phyloP scores from a whole-genome alignment of 2,797 vertebrate species.

The Gambusia yucatana region DNA sequence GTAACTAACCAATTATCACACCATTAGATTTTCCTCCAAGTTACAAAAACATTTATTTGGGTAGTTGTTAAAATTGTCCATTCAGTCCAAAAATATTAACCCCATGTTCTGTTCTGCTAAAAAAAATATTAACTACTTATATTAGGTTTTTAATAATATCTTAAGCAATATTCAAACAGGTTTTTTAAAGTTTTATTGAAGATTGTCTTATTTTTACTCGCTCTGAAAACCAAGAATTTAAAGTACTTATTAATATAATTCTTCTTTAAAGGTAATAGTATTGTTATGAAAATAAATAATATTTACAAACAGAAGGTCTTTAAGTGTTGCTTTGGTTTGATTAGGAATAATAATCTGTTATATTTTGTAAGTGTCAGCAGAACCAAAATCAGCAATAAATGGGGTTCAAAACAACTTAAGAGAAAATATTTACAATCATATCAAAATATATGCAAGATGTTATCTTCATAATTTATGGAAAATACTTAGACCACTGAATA shows the following conservation, averaged over 20 bases:
- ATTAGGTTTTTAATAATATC: background rate
- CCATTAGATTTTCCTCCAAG: background rate
- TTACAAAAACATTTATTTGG: background rate
- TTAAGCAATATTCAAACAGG: background rate
- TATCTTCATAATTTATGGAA: background rate
- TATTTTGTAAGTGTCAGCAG: background rate
- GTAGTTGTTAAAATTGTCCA: background rate
- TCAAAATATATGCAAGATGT: background rate
- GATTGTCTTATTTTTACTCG: background rate
- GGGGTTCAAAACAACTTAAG: background rate
- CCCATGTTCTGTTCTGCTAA: background rate
- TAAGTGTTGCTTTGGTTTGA: background rate
- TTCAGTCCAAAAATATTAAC: background rate
- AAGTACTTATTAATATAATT: background rate
- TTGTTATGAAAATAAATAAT: background rate
- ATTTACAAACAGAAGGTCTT: background rate
- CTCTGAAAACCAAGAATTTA: background rate
- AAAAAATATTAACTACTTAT: background rate
- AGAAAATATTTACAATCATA: background rate
- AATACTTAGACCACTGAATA: background rate
- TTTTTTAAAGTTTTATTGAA: background rate
- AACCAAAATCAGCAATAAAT: background rate
- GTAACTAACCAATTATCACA: background rate
- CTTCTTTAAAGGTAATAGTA: background rate
- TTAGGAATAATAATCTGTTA: background rate